Evolutionary conservation across 2,113 vertebrate genomes (phyloP), one percentile per base, ranked within the genome.

Genomic region (Mesitornis unicolor): DNA sequence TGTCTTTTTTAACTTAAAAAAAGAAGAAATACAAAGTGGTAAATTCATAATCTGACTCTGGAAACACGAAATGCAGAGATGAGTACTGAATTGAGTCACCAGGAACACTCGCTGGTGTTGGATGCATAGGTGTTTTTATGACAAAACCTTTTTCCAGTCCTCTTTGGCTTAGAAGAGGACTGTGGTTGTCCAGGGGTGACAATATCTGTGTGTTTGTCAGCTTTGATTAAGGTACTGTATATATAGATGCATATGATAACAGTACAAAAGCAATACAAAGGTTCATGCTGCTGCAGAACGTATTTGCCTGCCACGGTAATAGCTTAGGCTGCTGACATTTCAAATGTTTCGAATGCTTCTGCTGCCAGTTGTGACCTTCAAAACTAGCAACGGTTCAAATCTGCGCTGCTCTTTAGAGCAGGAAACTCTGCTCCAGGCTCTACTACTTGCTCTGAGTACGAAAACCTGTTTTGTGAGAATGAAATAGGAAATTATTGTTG

Each of bases 251-350:
- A 28, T 40, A 8, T 36, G 48, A 38, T 79, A 76, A 82, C 20
- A 51, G 59, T n/a, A 77, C 75, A 90, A 82, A 94, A 91, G 36
- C 60, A 68, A 35, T 47, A 60, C 56, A 78, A 28, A 86, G 81
- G 84, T 71, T 92, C 51, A 6, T 29, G 43, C 84, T 95, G 51
- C 24, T 81, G 68, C 73, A 92, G 74, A 91, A 93, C 69, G 29
- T 48, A n/a, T 92, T 90, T 91, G 77, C 48, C 42, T 87, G 61
- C 57, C 53, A 16, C 54, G 67, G 51, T 48, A 64, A 71, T 50
- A 91, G 84, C 65, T 65, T n/a, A 31, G 74, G 25, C 77, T 95
- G 94, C 93, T 95, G 84, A 94, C 87, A 69, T 75, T 76, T 91
- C 87, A 85, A 50, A 95, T 82, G 65, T 80, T 91, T 94, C 16